These are phyloP conservation scores for Entelurus aequoreus DNA, from an alignment of 2,113 vertebrate genomes.

Conservation along the genomic window DNA sequence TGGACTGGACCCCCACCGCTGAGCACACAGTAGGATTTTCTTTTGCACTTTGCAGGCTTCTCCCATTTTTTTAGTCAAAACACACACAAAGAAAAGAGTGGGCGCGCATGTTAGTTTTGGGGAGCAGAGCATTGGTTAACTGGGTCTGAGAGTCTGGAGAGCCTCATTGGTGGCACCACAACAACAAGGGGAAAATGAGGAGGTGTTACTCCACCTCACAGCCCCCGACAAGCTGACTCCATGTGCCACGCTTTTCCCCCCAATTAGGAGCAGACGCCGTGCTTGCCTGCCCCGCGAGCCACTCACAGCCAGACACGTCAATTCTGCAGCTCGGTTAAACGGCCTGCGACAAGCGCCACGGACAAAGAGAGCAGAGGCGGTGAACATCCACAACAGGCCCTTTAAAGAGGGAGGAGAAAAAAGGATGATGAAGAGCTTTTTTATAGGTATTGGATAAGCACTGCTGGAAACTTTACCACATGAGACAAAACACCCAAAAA, in stretches of 20 bases:
- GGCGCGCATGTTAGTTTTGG: conserved; percentile 25
- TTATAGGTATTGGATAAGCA: conserved; percentile 48
- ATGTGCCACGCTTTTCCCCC: conserved; percentile 67
- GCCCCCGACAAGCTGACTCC: conserved; percentile 56
- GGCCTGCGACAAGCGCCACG: conserved; percentile 59
- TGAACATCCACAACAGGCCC: conserved; percentile 58
- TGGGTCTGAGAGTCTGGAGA: conserved; percentile 35
- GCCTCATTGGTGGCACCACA: conserved; percentile 58
- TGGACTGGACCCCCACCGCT: conserved; percentile 36
- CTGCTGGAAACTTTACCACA: conserved; percentile 58
- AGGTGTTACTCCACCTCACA: conserved; percentile 46
- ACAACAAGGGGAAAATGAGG: conserved; percentile 57
- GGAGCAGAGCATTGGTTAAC: conserved; percentile 35
- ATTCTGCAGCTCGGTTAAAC: conserved; percentile 63
- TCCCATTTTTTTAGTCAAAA: conserved; percentile 30
- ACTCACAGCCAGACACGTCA: conserved; percentile 56
- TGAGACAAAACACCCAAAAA: conserved; percentile 62
- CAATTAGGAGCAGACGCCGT: conserved; percentile 73
- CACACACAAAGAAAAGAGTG: conserved; percentile 16
- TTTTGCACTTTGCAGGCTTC: conserved; percentile 48
- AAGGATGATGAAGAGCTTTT: conserved; percentile 46
- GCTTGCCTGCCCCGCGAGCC: conserved; percentile 54
- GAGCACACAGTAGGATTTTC: conserved; percentile 24
- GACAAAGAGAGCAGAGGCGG: conserved; percentile 49
- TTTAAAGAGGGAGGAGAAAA: conserved; percentile 48